Percentiles rank a stretch among this genome's conserved stretches.
Conservation (phyloP, 2,888 invertebrate genomes). For the Acronicta aceris region DNA sequence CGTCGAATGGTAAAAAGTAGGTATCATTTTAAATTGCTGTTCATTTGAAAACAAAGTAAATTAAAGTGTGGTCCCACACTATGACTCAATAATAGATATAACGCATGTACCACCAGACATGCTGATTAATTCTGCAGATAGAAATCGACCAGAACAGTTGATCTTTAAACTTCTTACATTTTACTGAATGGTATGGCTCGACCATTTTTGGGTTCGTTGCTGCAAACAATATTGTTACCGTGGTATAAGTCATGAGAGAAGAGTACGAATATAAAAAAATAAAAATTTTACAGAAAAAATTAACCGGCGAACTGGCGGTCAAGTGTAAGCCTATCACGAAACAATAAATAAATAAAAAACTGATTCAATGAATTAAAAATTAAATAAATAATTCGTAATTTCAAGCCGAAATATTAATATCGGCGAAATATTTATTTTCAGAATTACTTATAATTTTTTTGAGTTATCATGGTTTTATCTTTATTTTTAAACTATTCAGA, state of each 20-base stretch:
- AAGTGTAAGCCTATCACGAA: too few species aligned
- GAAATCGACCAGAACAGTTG: conserved; percentile 20
- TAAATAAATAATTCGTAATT: too few species aligned
- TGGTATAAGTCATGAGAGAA: conserved; percentile 23
- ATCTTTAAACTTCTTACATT: conserved; percentile 21
- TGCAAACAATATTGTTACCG: conserved; percentile 20
- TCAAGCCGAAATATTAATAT: too few species aligned
- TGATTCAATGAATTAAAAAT: too few species aligned
- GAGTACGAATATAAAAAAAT: background rate
- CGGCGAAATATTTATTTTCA: too few species aligned
- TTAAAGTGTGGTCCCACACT: conserved; percentile 26
- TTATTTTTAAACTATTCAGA: too few species aligned
- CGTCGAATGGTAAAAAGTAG: background rate
- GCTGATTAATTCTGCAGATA: conserved; percentile 56
- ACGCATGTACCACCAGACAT: conserved; percentile 35
- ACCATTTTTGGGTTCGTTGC: conserved; percentile 20
- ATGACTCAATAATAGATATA: conserved; percentile 49
- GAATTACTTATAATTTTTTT: too few species aligned
- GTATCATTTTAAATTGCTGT: background rate
- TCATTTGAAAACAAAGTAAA: conserved; percentile 30
- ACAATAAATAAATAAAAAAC: too few species aligned
- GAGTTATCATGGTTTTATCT: too few species aligned
- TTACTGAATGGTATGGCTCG: conserved; percentile 16
- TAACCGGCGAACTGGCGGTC: too few species aligned
- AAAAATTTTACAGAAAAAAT: too few species aligned